Evolutionary conservation across 1,140 invertebrate genomes (phyloP).

Genomic region (Ctenoplectra terminalis): DNA sequence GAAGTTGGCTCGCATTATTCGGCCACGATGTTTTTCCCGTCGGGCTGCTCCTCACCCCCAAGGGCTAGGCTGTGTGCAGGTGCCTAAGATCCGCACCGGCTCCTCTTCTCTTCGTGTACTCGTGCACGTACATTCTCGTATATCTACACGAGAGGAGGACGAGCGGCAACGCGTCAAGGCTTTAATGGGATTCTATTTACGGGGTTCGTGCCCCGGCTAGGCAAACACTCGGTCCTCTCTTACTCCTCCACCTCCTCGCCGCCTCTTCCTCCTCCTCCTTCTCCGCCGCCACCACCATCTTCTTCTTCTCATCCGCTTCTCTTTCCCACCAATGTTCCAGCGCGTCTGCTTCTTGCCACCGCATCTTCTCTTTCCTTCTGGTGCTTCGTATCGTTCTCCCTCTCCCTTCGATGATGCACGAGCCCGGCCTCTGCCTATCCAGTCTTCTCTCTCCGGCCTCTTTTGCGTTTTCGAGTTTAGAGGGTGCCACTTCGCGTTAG

Average conservation of each 20-base stretch:
- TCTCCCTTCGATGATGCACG: too few relatives aligned
- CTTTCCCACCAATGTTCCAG: background rate
- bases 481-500: conserved; percentile 66
- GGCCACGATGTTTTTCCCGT: conserved; percentile 48
- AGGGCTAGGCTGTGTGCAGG: conserved; percentile 22
- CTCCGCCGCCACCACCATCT: conserved; percentile 10
- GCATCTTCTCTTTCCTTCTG: conserved; percentile 11
- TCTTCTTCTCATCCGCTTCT: conserved; percentile 10
- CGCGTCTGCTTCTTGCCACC: conserved; percentile 33
- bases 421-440: conserved; percentile 8
- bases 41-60: background rate
- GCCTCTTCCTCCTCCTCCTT: conserved; percentile 11
- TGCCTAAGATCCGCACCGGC: conserved; percentile 33
- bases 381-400: background rate
- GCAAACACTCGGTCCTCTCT: conserved; percentile 73
- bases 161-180: conserved; percentile 74
- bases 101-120: background rate
- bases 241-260: background rate
- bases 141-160: conserved; percentile 53
- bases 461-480: conserved; percentile 59
- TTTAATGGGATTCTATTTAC: conserved; percentile 82
- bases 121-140: conserved; percentile 34
- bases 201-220: conserved; percentile 78
- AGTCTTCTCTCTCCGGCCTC: background rate
- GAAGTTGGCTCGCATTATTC: conserved; percentile 41